These are phyloP conservation scores for Pangasius djambal DNA, from an alignment of 2,797 vertebrate species.

Conservation along the genomic window DNA sequence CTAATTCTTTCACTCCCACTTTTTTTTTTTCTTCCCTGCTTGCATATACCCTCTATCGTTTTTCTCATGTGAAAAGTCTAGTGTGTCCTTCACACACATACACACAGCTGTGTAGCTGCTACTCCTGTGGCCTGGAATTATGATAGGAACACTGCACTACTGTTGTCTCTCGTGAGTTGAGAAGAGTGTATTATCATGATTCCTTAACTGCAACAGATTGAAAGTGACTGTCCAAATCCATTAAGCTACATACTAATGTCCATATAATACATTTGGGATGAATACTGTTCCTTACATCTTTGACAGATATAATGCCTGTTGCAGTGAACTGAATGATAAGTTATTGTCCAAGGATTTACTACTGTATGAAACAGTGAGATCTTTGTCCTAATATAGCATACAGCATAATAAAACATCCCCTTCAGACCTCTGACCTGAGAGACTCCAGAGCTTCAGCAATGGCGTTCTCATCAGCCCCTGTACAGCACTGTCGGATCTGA, in stretches of 20 bases:
- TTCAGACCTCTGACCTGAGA: constrained; percentile 20
- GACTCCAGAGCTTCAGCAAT: neutral
- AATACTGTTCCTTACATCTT: neutral
- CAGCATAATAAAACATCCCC: constrained; percentile 20
- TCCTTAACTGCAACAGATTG: constrained; percentile 7
- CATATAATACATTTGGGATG: neutral
- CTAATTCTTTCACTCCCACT: constrained; percentile 26
- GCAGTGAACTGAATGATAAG: constrained; percentile 6
- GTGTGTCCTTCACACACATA: neutral
- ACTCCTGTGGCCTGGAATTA: constrained; percentile 31
- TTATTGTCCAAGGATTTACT: constrained; percentile 21
- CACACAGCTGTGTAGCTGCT: constrained; percentile 21
- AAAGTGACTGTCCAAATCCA: neutral
- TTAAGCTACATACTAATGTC: neutral
- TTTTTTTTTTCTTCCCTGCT: neutral
- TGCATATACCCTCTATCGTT: constrained; percentile 8
- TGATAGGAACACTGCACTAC: constrained; percentile 12
- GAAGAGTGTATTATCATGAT: neutral
- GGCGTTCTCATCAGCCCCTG: neutral
- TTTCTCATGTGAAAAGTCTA: constrained; percentile 18
- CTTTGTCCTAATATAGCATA: constrained; percentile 10
- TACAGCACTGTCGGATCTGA: neutral
- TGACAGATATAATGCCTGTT: neutral
- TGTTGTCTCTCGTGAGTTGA: constrained; percentile 15
- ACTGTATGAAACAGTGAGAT: constrained; percentile 23